Evolutionary conservation across 2,113 vertebrate species (phyloP).

Genomic region (Calidris pugnax): DNA sequence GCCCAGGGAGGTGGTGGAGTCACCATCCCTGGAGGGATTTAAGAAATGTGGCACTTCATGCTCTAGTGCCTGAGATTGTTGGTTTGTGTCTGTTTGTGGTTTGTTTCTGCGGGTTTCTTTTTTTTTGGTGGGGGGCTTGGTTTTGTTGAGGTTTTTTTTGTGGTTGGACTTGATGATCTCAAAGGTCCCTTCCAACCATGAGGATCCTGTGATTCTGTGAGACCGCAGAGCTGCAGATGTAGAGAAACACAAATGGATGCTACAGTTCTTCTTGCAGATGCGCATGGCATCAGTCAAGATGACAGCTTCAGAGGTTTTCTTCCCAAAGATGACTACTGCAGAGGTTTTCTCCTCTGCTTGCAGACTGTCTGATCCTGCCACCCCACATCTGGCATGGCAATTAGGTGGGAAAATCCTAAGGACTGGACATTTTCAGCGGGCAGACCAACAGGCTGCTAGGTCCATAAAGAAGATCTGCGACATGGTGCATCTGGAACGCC

Average conservation of each 20-base stretch:
- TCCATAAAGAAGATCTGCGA: background rate
- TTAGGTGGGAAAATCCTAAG: background rate
- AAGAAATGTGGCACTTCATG: no score
- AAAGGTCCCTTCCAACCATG: no score
- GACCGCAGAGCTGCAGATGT: background rate
- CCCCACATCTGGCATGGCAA: background rate
- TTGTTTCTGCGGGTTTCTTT: no score
- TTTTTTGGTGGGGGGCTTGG: no score
- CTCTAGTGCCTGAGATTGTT: no score
- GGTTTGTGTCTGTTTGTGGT: no score
- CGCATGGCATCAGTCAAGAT: background rate
- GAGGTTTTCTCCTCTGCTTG: background rate
- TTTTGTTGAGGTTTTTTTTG: no score
- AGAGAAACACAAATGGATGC: background rate
- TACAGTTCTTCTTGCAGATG: background rate
- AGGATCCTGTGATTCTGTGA: background rate
- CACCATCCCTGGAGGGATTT: no score
- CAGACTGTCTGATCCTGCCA: background rate
- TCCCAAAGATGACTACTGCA: background rate
- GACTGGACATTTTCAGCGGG: accelerated
- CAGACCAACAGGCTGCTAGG: no score
- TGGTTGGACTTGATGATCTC: no score
- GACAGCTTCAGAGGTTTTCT: background rate
- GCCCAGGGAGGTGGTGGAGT: no score
- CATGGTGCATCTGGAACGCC: accelerated